Base-by-base conservation (phyloP, 1,140 invertebrate genomes). In the Drosophila bocqueti region DNA sequence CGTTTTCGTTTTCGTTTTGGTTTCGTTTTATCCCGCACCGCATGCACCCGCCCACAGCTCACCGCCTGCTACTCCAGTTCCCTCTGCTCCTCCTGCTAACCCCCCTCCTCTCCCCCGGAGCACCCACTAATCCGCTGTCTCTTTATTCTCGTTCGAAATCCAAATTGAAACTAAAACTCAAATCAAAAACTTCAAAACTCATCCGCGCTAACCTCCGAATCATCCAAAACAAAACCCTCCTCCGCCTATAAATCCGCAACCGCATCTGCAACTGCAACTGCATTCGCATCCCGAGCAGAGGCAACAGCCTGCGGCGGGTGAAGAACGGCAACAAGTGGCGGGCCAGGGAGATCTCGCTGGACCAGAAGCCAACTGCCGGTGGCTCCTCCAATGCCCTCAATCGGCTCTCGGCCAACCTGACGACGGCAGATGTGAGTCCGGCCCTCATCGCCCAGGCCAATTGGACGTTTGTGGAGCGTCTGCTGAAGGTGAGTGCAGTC, bases 391-490 rank as follows among this genome's bases (percentile, higher is more conserved):
- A 86, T 67, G 49, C 87, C 36, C 58, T 92, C 45, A 93, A 93
- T 77, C 72, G 92, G 6, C 71, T 92, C 3, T 93, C 92, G 31
- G 92, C 92, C 2, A 93, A 93, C 76, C 49, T 93, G 11, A 86
- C 91, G 21, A 91, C 90, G 29, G 80, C 91, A 16, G 92, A 93
- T 57, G 83, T 93, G 26, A 93, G 92, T 83, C 92, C 92, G 5
- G 91, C 97, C 7, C 94, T 97, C n/a, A 97, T 98, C 80, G 98
- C 98, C n/a, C 98, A 99, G 93, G 98, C 98, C 16, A 99, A 99
- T 93, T 99, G 98, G 96, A 98, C 97, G 45, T 99, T 99, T 94
- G 98, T 99, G 21, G 98, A 99, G 92, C 98, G 98, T 90, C 94
- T 99, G 73, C 94, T 99, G 16, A 98, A 98, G 95, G 98, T 98